phyloP scores from a whole-genome alignment of 1,140 invertebrate genomes.

The Lasioglossum baleicum region DNA sequence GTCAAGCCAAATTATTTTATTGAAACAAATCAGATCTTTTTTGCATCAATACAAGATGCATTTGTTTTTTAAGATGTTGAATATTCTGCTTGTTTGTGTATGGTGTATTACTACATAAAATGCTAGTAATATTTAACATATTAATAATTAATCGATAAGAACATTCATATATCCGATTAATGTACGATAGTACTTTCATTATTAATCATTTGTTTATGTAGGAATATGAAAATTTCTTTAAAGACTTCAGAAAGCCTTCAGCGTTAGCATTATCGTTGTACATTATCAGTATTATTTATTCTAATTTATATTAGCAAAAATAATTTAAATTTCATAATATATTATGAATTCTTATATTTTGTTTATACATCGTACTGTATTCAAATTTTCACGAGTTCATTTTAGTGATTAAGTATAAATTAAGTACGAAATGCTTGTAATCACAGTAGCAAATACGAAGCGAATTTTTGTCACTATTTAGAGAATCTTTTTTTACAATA shows the following conservation, averaged over 20 bases:
- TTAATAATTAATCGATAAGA: constrained; percentile 11
- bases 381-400: neutral
- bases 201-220: neutral
- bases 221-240: neutral
- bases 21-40: neutral
- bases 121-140: constrained; percentile 6
- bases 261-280: constrained; percentile 27
- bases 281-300: constrained; percentile 41
- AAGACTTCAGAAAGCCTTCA: neutral
- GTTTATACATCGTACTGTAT: neutral
- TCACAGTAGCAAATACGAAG: neutral
- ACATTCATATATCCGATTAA: constrained; percentile 1
- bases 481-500: constrained; percentile 1
- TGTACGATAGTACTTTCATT: constrained; percentile 19
- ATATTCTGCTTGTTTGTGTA: constrained; percentile 9
- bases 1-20: neutral
- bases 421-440: neutral
- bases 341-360: constrained; percentile 17
- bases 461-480: constrained; percentile 11
- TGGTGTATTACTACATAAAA: neutral
- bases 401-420: constrained; percentile 10
- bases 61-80: neutral
- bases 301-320: constrained; percentile 34
- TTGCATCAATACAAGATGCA: neutral
- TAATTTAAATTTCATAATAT: constrained; percentile 30